Evolutionary conservation across 2,113 vertebrate species (phyloP), one percentile per base, ranked within the genome.

Genomic region (Tupaia chinensis): DNA sequence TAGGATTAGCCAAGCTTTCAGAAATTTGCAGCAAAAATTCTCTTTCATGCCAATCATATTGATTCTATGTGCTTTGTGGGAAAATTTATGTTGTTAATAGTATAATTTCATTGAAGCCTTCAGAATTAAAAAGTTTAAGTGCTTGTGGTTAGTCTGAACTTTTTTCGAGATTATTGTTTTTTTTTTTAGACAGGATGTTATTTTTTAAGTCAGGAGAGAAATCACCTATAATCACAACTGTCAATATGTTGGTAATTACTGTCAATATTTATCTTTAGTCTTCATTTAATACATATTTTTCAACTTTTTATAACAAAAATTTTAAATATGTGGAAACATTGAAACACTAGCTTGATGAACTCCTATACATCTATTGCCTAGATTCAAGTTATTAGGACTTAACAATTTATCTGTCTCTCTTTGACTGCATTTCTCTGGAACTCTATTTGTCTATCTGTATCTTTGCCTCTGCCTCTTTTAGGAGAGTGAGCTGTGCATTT

Each of bases 11-110:
- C n/a, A 78, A 91, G 25, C 63, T 89, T 96, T 80, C 32, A 95
- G 61, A 82, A 89, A 94, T 82, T 56, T 92, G 14, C 79, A 93
- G 80, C 73, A 81, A 80, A 80, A 87, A 83, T 89, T 86, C 97
- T 93, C 83, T 94, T 20, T 92, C 87, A 89, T n/a, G 89, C 34
- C 94, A 7, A 88, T 87, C 87, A 16, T 95, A 82, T 92, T 97
- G 93, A 63, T 70, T 96, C 12, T 92, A 86, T 78, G 23, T 88
- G 29, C 70, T 98, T 95, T 93, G 76, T 87, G 14, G 34, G 14
- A 94, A 96, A 92, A 73, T 91, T 76, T 44, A 96, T 85, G 58
- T 89, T 95, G 9, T 93, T 85, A 88, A 54, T 25, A 74, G 54
- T 79, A 61, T 76, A 65, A 94, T 82, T 91, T 94, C 65, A 77